Base-by-base conservation (phyloP, 2,113 vertebrate species). In the Galemys pyrenaicus region DNA sequence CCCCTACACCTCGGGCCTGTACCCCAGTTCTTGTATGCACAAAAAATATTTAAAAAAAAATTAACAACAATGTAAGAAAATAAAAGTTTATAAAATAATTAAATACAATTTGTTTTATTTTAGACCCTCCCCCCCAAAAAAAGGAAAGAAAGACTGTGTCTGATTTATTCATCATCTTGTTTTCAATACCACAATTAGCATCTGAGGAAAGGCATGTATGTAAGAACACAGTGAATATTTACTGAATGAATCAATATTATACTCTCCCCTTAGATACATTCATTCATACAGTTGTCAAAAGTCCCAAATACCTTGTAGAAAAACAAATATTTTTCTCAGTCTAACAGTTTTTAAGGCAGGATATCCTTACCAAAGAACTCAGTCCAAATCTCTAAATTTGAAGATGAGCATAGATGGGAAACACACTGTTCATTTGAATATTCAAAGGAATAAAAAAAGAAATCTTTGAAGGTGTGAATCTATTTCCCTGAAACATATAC, bases 61-160 rank as follows among this genome's bases (percentile, higher is more conserved):
- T n/a, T n/a, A n/a, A n/a, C n/a, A n/a, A n/a, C n/a, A n/a, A n/a
- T n/a, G n/a, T n/a, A n/a, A n/a, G n/a, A n/a, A n/a, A n/a, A n/a
- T n/a, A 44, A 44, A 44, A 44, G 44, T 49, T 13, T 49, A 49
- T 49, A 49, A 49, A 49, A 49, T 49, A 12, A 49, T 49, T 9
- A 49, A 49, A 49, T 49, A 49, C 8, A 49, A 46, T 46, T 46
- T 44, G 44, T 44, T 44, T 44, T 44, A 44, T 44, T 44, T 44
- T 49, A 49, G 46, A 49, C 46, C 12, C 46, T 49, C 12, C 46
- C 46, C 46, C 46, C 46, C 46, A 8, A 49, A 49, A 49, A 64
- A 28, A 11, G 11, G 3, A 37, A 35, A 60, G 5, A 54, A 3
- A 39, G 0, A 0, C 1, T 71, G 6, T 12, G 65, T 41, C 5